These are phyloP conservation scores for Xenopus laevis DNA, from an alignment of 2,113 vertebrate genomes.

Conservation along the genomic window DNA sequence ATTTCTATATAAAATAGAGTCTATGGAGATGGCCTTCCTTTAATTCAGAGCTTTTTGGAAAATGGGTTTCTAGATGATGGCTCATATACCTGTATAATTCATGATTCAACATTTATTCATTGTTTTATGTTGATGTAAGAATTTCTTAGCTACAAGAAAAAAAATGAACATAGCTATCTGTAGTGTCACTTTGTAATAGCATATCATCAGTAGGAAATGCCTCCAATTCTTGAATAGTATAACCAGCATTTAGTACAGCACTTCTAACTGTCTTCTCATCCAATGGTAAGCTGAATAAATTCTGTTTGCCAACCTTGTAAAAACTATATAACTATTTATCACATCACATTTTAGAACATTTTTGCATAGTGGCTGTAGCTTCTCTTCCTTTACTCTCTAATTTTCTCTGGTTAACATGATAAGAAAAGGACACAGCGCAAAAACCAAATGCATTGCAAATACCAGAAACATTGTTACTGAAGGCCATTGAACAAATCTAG, in stretches of 20 bases:
- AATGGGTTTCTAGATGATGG: too few relatives aligned
- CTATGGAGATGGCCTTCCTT: too few relatives aligned
- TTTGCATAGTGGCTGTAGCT: slow-evolving; percentile 50
- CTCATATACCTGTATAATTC: too few relatives aligned
- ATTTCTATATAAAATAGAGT: too few relatives aligned
- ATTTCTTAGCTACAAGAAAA: slow-evolving; percentile 46
- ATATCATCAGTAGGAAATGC: slow-evolving; percentile 2
- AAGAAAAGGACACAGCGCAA: neutral
- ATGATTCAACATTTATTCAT: too few relatives aligned
- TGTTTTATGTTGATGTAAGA: neutral
- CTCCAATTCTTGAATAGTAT: slow-evolving; percentile 41
- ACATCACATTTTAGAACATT: slow-evolving; percentile 62
- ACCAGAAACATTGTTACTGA: too few relatives aligned
- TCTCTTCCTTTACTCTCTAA: slow-evolving; percentile 55
- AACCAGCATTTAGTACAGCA: slow-evolving; percentile 47
- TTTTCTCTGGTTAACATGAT: slow-evolving; percentile 40
- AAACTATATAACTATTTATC: slow-evolving; percentile 56
- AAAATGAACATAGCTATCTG: slow-evolving; percentile 46
- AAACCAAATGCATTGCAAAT: neutral
- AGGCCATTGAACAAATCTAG: too few relatives aligned
- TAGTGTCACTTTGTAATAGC: neutral
- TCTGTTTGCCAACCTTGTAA: slow-evolving; percentile 51
- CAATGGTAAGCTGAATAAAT: slow-evolving; percentile 57
- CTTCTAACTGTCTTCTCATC: slow-evolving; percentile 36
- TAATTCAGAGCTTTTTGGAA: too few relatives aligned